Conservation (phyloP, 2,113 vertebrate genomes). For the Chrysemys picta region DNA sequence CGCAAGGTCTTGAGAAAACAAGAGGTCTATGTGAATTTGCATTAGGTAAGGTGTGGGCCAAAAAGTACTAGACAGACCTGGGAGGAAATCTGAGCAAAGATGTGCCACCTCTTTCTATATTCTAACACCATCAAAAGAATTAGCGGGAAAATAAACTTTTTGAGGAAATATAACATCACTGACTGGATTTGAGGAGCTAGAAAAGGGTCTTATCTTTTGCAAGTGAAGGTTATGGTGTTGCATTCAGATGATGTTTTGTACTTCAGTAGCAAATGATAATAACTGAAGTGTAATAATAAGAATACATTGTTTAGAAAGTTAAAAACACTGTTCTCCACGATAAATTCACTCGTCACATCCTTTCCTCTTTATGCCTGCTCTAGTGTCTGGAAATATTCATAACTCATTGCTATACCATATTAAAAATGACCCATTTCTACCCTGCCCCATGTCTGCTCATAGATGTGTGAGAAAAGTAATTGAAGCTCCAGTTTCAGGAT, state of each 20-base stretch:
- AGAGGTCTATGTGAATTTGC: not conserved
- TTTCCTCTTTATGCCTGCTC: not conserved
- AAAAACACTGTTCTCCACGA: not conserved
- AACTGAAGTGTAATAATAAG: not conserved
- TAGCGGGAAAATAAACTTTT: not conserved
- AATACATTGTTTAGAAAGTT: not conserved
- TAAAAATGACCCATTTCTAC: not conserved
- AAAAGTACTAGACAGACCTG: not conserved
- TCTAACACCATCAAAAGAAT: not conserved
- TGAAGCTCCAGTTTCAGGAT: not conserved
- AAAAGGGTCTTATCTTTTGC: not conserved
- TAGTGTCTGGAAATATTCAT: not conserved
- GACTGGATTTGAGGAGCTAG: not conserved
- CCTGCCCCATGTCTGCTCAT: not conserved
- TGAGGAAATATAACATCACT: not conserved
- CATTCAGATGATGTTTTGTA: not conserved
- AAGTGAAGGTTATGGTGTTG: not conserved
- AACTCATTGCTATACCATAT: not conserved
- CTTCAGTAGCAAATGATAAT: not conserved
- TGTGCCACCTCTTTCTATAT: fast-evolving
- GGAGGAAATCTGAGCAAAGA: not conserved
- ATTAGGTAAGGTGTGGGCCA: not conserved
- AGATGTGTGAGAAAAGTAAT: not conserved
- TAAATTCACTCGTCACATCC: not conserved
- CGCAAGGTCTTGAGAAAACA: not conserved